Conservation (phyloP, 92 coral and sea anemone species). For the Porites cylindrica region DNA sequence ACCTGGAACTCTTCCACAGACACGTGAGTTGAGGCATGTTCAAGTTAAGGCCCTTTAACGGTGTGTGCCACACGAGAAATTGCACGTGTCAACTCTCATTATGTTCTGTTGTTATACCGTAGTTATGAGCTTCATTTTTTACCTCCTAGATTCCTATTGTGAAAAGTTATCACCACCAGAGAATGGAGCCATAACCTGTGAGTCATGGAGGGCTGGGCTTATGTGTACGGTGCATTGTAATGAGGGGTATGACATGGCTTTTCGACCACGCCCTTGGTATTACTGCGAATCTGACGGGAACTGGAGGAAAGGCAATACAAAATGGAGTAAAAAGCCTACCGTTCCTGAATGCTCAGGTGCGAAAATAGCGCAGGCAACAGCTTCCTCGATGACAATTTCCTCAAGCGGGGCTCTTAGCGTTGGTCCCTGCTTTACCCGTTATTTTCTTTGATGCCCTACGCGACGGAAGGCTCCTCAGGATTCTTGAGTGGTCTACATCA, state of each 20-base stretch:
- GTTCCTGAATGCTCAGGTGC: slow-evolving; percentile 53
- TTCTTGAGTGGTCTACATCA: no score
- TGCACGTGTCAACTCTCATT: no score
- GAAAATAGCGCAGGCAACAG: neutral
- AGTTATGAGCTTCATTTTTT: neutral
- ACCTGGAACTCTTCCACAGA: no score
- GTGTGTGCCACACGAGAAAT: no score
- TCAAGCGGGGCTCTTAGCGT: no score
- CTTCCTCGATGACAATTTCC: neutral
- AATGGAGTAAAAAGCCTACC: neutral
- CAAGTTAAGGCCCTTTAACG: no score
- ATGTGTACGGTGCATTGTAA: slow-evolving; percentile 49
- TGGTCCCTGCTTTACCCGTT: no score
- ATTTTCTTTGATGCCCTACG: no score
- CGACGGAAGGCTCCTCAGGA: no score
- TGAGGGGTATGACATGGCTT: slow-evolving; percentile 36
- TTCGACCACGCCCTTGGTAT: neutral
- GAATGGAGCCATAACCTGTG: slow-evolving; percentile 63
- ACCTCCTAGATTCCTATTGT: slow-evolving; percentile 28
- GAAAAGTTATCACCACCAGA: slow-evolving; percentile 33
- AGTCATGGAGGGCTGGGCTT: slow-evolving; percentile 37
- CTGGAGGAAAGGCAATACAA: slow-evolving; percentile 15
- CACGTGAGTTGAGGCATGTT: no score
- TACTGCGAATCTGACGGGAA: slow-evolving; percentile 2
- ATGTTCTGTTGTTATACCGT: no score